phyloP scores from a whole-genome alignment of 2,113 vertebrate species.

The Herpailurus yagouaroundi region DNA sequence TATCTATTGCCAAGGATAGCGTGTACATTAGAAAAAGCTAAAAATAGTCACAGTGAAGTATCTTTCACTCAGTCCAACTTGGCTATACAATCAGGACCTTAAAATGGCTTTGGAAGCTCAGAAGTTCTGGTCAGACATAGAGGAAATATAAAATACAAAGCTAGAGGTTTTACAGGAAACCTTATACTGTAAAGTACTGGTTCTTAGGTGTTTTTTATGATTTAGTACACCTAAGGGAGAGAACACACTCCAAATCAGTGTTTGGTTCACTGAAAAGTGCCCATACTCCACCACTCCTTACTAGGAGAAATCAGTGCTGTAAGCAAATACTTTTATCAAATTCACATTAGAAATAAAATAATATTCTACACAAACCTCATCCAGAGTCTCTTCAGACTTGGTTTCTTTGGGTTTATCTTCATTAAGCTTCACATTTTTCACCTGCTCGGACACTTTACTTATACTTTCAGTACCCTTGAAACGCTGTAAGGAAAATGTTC shows the following conservation, averaged over 20 bases:
- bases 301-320: background rate
- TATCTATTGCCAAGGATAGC: constrained; percentile 7
- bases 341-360: background rate
- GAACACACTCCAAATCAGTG: background rate
- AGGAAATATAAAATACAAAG: constrained; percentile 15
- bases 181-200: background rate
- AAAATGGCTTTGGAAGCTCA: constrained; percentile 58
- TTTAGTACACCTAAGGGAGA: background rate
- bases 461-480: constrained; percentile 93
- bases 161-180: background rate
- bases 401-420: constrained; percentile 90
- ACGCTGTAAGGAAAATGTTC: constrained; percentile 83
- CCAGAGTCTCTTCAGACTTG: constrained; percentile 87
- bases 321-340: constrained; percentile 32
- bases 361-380: constrained; percentile 89
- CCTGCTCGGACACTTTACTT: constrained; percentile 87
- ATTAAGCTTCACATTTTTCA: constrained; percentile 91
- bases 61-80: constrained; percentile 49
- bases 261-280: background rate
- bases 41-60: constrained; percentile 67
- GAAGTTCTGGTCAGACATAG: background rate
- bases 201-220: background rate
- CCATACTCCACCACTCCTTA: background rate
- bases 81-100: constrained; percentile 43
- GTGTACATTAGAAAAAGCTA: constrained; percentile 58